phyloP scores from a whole-genome alignment of 2,113 vertebrate species.

The Archocentrus centrarchus region DNA sequence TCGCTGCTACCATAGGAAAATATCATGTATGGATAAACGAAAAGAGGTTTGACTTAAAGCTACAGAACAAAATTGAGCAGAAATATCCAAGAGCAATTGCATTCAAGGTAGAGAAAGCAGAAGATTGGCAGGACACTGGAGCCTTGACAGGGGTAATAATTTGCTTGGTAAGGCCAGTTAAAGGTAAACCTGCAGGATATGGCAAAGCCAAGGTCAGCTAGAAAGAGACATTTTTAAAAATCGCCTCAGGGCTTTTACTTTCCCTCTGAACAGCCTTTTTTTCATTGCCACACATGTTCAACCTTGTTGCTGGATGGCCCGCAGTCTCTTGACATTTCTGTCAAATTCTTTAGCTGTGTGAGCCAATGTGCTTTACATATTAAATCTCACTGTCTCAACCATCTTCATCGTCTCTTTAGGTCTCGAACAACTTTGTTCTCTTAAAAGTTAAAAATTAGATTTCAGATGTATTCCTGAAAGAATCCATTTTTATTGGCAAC shows the following conservation, averaged over 20 bases:
- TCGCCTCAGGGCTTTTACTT: conserved; percentile 28
- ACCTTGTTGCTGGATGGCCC: conserved; percentile 9
- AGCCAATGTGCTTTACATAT: conserved; percentile 22
- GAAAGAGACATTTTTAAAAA: conserved; percentile 15
- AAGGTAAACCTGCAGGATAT: conserved; percentile 31
- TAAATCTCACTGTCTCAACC: neutral
- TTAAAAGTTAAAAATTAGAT: neutral
- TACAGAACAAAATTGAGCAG: conserved; percentile 10
- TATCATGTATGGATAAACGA: neutral
- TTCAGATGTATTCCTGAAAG: neutral
- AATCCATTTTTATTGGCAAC: conserved; percentile 15
- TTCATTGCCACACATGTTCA: conserved; percentile 23
- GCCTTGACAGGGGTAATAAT: conserved; percentile 48
- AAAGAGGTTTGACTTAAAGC: neutral
- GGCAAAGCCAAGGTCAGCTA: conserved; percentile 27
- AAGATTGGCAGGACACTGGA: conserved; percentile 40
- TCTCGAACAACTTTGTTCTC: neutral
- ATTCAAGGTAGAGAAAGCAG: conserved; percentile 10
- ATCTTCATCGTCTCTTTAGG: neutral
- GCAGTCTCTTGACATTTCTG: conserved; percentile 41
- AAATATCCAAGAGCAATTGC: conserved; percentile 36
- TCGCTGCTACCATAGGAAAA: neutral
- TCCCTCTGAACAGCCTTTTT: conserved; percentile 9
- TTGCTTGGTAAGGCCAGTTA: conserved; percentile 34
- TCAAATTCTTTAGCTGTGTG: conserved; percentile 1